A percentile compares a stretch with the other conserved stretches of the same genome.
Conservation (phyloP, 2,888 invertebrate genomes). For the Caprella mutica region DNA sequence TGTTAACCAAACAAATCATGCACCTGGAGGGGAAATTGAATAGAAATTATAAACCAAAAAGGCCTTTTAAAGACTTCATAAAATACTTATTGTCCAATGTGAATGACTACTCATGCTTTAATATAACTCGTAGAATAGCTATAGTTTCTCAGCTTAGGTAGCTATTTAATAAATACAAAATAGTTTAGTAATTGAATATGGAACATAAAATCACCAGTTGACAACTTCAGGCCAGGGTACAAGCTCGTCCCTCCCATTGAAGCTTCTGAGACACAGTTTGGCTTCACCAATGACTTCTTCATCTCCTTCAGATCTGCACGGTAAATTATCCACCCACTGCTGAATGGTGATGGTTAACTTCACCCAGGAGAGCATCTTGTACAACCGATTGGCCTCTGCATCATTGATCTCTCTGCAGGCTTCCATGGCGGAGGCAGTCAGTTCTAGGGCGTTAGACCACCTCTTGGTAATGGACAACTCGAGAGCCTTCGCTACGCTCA, state of each 20-base stretch:
- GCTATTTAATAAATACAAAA: too few relatives aligned
- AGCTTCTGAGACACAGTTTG: slow-evolving; percentile 24
- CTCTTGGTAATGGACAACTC: slow-evolving; percentile 25
- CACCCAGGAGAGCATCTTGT: slow-evolving; percentile 30
- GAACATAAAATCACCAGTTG: slow-evolving; percentile 16
- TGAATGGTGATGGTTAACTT: slow-evolving; percentile 26
- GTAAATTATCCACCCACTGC: slow-evolving; percentile 22
- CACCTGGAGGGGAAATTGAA: slow-evolving; percentile 12
- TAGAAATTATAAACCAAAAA: neutral
- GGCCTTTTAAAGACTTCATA: too few relatives aligned
- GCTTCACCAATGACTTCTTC: slow-evolving; percentile 26
- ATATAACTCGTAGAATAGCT: too few relatives aligned
- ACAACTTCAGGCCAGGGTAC: slow-evolving; percentile 30
- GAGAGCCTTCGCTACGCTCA: slow-evolving; percentile 30
- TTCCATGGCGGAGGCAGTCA: neutral
- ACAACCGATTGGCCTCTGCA: slow-evolving; percentile 18
- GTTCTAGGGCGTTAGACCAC: neutral
- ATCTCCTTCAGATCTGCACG: slow-evolving; percentile 22
- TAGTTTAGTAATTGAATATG: too few relatives aligned
- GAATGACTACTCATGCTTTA: neutral
- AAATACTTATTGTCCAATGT: neutral
- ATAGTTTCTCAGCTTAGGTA: too few relatives aligned
- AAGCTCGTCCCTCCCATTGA: slow-evolving; percentile 23
- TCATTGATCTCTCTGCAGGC: slow-evolving; percentile 8
- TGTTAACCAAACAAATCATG: slow-evolving; percentile 24